Base-by-base conservation (phyloP, 2,888 invertebrate genomes). In the Stenoptilia bipunctidactyla region DNA sequence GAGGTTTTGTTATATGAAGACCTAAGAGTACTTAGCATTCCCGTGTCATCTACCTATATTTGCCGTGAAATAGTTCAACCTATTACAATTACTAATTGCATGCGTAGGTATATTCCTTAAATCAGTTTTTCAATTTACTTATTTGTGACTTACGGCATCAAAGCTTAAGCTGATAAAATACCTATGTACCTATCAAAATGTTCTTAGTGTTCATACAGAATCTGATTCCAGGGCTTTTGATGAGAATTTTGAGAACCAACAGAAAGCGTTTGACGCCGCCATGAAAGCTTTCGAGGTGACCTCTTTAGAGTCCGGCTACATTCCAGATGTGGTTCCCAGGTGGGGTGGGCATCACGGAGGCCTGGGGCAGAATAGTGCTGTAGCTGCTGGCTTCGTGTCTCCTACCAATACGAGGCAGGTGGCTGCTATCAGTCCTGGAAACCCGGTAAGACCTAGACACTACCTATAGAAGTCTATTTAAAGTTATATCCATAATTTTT, bases 391-490 rank as follows among this genome's bases (percentile, higher is more conserved):
- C 0, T 69, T 77, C 1, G 66, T 85, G 36, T 86, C 87, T 15
- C 86, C 88, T 0, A 79, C 70, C 13, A 88, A 74, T 43, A 63
- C 67, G 12, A 83, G 83, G 38, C 90, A 90, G 53, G 66, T 85
- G 1, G 89, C 89, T 15, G 66, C 66, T 5, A 85, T 90, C 20
- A 86, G 61, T 50, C 90, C 90, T 1, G 66, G 69, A 46, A 90
- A 89, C 66, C 83, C 86, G 37, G 90, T 90, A 73, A 77, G 77
- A 54, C 25, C 15, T 15, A 9, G 9, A 25, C 25, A 25, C 25
- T 25, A n/a, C n/a, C n/a, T n/a, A n/a, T n/a, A n/a, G n/a, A n/a
- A n/a, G n/a, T n/a, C n/a, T n/a, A n/a, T n/a, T n/a, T n/a, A n/a
- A n/a, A n/a, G n/a, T n/a, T n/a, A n/a, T n/a, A n/a, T n/a, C n/a